Percentiles rank a stretch among this genome's conserved stretches.
Conservation (phyloP, 2,888 invertebrate genomes). For the Chaitophorus viminalis region DNA sequence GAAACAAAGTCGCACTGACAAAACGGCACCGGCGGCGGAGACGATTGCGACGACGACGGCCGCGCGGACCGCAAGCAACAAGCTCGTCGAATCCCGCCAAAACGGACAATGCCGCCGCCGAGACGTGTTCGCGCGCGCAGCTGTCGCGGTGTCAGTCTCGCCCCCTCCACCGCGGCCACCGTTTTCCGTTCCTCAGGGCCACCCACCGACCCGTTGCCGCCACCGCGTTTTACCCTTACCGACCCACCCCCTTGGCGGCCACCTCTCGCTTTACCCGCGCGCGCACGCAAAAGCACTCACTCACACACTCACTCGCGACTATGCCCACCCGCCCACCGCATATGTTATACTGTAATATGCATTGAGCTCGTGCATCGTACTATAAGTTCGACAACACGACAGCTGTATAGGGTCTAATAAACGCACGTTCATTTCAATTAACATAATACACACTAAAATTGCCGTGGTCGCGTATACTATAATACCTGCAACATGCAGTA, state of each 20-base stretch:
- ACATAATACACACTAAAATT: neutral
- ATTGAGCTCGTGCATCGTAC: neutral
- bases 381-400: neutral
- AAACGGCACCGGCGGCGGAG: neutral
- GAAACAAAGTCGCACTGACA: neutral
- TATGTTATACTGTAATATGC: too few relatives aligned
- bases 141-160: conserved; percentile 45
- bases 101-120: conserved; percentile 49
- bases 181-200: neutral
- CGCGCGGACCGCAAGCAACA: conserved; percentile 47
- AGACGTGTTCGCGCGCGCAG: conserved; percentile 55
- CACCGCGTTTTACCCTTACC: neutral
- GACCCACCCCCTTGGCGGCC: neutral
- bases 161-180: neutral
- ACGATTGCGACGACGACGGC: conserved; percentile 11
- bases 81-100: conserved; percentile 59
- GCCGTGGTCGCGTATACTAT: neutral
- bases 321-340: neutral
- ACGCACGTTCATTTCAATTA: neutral
- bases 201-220: neutral
- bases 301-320: neutral
- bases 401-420: neutral
- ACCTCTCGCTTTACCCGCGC: neutral
- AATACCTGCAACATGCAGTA: too few relatives aligned
- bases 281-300: neutral